Percentiles rank a stretch among this genome's conserved stretches.
phyloP scores from a whole-genome alignment of 2,888 invertebrate genomes.

The Microdon myrmicae region DNA sequence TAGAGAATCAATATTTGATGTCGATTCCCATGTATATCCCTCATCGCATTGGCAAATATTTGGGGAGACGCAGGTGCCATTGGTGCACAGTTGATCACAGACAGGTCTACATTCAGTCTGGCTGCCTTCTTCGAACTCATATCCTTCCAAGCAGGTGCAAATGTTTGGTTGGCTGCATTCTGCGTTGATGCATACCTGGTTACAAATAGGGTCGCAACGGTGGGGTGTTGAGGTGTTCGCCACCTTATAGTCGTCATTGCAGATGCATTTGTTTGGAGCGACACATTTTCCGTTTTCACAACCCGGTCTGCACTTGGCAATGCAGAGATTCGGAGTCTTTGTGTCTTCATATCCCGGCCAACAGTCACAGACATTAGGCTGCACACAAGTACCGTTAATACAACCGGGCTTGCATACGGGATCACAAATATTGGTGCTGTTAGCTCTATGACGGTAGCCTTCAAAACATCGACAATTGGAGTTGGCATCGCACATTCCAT shows the following conservation, averaged over 20 bases:
- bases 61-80: constrained; percentile 61
- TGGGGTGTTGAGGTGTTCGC: constrained; percentile 58
- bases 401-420: constrained; percentile 64
- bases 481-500: constrained; percentile 68
- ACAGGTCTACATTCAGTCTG: constrained; percentile 59
- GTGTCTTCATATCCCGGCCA: constrained; percentile 61
- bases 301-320: constrained; percentile 59
- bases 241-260: constrained; percentile 63
- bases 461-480: constrained; percentile 70
- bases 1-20: constrained; percentile 39
- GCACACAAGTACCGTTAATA: constrained; percentile 66
- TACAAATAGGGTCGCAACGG: constrained; percentile 57
- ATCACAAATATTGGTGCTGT: constrained; percentile 60
- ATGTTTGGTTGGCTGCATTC: constrained; percentile 71
- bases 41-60: constrained; percentile 69
- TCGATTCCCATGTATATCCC: constrained; percentile 59
- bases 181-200: constrained; percentile 61
- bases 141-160: constrained; percentile 68
- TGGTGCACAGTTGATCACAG: constrained; percentile 59
- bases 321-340: constrained; percentile 57
- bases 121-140: constrained; percentile 58
- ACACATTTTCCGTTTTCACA: constrained; percentile 67
- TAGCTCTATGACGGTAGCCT: constrained; percentile 63
- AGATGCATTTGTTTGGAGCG: constrained; percentile 68
- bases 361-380: constrained; percentile 62